A percentile compares a stretch with the other conserved stretches of the same genome.
Conservation (phyloP, 1,140 invertebrate species). For the Saccostrea cuccullata region DNA sequence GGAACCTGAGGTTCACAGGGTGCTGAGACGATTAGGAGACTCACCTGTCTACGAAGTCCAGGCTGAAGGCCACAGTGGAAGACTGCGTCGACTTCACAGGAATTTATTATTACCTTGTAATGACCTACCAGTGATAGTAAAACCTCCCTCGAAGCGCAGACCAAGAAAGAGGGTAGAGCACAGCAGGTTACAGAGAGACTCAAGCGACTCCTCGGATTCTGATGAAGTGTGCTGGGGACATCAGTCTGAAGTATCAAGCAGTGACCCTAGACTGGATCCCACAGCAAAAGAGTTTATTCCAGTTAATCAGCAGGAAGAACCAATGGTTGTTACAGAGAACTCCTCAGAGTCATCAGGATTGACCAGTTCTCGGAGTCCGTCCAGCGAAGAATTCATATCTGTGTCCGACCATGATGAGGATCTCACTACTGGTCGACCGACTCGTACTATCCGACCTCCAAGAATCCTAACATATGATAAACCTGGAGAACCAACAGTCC, state of each 20-base stretch:
- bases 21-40: constrained; percentile 42
- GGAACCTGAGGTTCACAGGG: constrained; percentile 54
- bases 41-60: constrained; percentile 56
- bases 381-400: too few species aligned
- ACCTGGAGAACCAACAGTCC: constrained; percentile 16
- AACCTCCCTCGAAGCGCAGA: not conserved
- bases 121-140: not conserved
- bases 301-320: not conserved
- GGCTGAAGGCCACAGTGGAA: constrained; percentile 33
- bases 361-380: not conserved
- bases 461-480: constrained; percentile 9
- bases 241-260: not conserved
- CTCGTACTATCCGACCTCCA: constrained; percentile 9
- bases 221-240: not conserved
- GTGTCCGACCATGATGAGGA: not conserved
- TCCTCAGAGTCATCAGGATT: not conserved
- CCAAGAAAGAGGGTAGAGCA: not conserved
- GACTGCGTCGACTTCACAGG: constrained; percentile 19
- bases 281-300: too few species aligned
- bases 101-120: not conserved
- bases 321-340: not conserved
- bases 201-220: not conserved
- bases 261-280: not conserved
- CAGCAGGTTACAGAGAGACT: not conserved
- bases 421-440: not conserved